Percentiles rank a stretch among this genome's conserved stretches.
Evolutionary conservation across 2,888 invertebrate species (phyloP).

Genomic region (Ellobium chinense): DNA sequence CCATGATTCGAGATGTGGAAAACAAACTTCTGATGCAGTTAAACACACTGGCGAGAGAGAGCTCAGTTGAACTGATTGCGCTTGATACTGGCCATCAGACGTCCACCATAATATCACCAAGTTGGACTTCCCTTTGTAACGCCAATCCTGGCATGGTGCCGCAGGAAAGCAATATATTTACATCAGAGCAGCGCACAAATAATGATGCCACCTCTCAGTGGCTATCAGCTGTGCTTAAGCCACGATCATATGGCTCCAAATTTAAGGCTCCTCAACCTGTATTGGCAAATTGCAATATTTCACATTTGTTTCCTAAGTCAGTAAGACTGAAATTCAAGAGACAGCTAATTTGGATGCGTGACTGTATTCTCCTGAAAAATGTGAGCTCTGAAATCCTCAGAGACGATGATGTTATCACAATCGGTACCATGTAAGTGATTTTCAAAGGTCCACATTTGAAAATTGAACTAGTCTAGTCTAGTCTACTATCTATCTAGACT

Average conservation of each 20-base stretch:
- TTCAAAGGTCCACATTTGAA: no score
- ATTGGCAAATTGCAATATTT: not conserved
- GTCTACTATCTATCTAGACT: no score
- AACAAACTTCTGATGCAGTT: not conserved
- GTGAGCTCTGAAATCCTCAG: slow-evolving; percentile 13
- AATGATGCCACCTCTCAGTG: not conserved
- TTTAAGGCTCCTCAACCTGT: not conserved
- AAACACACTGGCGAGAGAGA: not conserved
- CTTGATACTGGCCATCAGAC: not conserved
- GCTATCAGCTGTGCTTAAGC: not conserved
- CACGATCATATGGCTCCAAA: not conserved
- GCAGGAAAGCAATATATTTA: not conserved
- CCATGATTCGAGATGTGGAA: slow-evolving; percentile 2
- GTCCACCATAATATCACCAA: not conserved
- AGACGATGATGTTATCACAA: slow-evolving; percentile 5
- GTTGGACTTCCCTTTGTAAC: slow-evolving; percentile 3
- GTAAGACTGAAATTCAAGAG: not conserved
- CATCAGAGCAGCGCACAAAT: not conserved
- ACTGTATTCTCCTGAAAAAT: slow-evolving; percentile 5
- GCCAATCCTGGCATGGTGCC: not conserved
- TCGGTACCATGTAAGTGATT: slow-evolving; percentile 20
- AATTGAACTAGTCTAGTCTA: no score
- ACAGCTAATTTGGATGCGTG: slow-evolving; percentile 2
- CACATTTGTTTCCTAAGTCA: not conserved
- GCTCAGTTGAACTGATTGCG: not conserved